These are phyloP conservation scores for Diplogasteroides magnus DNA, from an alignment of 1,140 invertebrate species.

Conservation along the genomic window DNA sequence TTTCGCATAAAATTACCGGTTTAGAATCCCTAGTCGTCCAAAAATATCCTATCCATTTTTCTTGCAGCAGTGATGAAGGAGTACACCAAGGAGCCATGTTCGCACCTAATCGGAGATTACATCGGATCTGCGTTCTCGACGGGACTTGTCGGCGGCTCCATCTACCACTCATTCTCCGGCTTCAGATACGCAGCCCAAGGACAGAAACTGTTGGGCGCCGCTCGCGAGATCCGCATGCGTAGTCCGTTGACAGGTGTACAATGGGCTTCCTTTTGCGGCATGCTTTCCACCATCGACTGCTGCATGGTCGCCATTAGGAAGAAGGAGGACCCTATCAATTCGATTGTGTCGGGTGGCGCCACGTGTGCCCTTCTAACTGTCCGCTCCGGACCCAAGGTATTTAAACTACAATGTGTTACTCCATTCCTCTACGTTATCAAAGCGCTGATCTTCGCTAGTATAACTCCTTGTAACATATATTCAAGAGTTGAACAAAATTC, in stretches of 20 bases:
- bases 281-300: slow-evolving; percentile 96
- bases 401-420: no score
- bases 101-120: slow-evolving; percentile 94
- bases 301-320: slow-evolving; percentile 83
- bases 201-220: slow-evolving; percentile 36
- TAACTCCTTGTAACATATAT: no score
- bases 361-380: slow-evolving; percentile 90
- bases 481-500: no score
- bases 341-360: slow-evolving; percentile 88
- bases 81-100: slow-evolving; percentile 41
- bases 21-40: no score
- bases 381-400: slow-evolving; percentile 77
- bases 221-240: slow-evolving; percentile 42
- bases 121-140: slow-evolving; percentile 97
- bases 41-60: no score
- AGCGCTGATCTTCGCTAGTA: no score
- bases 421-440: no score
- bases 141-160: slow-evolving; percentile 88
- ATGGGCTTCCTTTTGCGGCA: slow-evolving; percentile 66
- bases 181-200: slow-evolving; percentile 83
- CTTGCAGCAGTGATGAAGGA: slow-evolving; percentile 44
- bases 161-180: slow-evolving; percentile 94
- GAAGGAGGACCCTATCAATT: slow-evolving; percentile 71
- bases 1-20: no score
- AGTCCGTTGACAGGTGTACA: slow-evolving; percentile 52